Percentiles rank a stretch among this genome's conserved stretches.
phyloP scores from a whole-genome alignment of 2,113 vertebrate genomes.

The Cavia aperea region DNA sequence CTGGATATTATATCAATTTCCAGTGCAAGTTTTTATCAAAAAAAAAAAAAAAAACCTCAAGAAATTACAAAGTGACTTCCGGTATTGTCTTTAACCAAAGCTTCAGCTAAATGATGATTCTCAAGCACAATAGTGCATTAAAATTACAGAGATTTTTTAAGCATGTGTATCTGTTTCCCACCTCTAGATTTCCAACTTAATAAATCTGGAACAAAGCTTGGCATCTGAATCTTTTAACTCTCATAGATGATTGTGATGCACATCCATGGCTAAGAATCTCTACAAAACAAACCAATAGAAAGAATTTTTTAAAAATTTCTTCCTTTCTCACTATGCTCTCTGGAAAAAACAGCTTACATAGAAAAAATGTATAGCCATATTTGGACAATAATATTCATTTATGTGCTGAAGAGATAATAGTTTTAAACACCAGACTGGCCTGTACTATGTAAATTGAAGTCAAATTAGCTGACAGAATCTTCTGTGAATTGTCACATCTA shows the following conservation, averaged over 20 bases:
- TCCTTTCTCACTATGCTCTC: not conserved
- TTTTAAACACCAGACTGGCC: not conserved
- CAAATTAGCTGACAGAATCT: slow-evolving; percentile 42
- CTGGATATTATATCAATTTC: not conserved
- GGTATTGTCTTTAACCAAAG: slow-evolving; percentile 17
- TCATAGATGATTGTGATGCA: not conserved
- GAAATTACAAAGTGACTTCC: slow-evolving; percentile 4
- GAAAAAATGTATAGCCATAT: not conserved
- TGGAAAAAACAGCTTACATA: not conserved
- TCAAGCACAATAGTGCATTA: not conserved
- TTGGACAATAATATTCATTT: slow-evolving; percentile 16
- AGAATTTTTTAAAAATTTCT: not conserved
- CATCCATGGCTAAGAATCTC: not conserved
- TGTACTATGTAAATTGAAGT: slow-evolving; percentile 22
- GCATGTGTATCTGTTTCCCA: not conserved
- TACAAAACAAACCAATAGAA: not conserved
- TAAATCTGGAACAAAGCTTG: not conserved
- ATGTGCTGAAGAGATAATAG: not conserved
- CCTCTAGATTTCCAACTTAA: not conserved
- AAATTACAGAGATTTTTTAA: not conserved
- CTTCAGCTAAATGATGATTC: not conserved
- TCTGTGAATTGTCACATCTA: slow-evolving; percentile 3
- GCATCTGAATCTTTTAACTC: not conserved
- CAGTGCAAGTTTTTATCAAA: not conserved
- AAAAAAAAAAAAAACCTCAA: not conserved